Conservation (phyloP, 2,797 vertebrate species). For the Onychomys arenicola region DNA sequence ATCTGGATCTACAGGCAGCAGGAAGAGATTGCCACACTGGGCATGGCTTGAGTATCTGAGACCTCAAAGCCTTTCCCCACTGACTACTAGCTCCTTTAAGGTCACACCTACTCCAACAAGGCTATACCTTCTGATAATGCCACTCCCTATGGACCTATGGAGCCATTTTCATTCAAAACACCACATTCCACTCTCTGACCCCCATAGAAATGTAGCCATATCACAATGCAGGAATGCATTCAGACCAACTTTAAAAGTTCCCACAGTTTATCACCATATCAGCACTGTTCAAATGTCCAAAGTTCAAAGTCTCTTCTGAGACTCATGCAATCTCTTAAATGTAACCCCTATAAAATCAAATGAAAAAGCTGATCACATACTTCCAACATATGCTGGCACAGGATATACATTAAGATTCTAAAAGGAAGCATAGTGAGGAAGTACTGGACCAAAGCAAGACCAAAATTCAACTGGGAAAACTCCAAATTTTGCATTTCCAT, state of each 20-base stretch:
- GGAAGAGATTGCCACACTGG: not conserved
- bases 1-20: not conserved
- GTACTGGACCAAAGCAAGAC: no score
- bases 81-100: not conserved
- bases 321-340: no score
- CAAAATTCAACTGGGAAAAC: no score
- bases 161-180: not conserved
- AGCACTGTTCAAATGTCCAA: no score
- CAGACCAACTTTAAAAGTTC: not conserved
- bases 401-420: no score
- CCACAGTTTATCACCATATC: not conserved
- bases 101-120: not conserved
- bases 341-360: no score
- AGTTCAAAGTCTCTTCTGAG: no score
- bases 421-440: no score
- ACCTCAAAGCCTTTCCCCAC: not conserved
- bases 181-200: not conserved
- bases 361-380: no score
- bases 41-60: not conserved
- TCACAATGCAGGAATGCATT: not conserved
- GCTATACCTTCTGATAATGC: not conserved
- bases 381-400: no score
- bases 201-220: not conserved
- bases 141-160: not conserved
- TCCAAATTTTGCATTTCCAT: no score